Conservation (phyloP, 92 coral and sea anemone genomes). For the Zoanthus sansibaricus region DNA sequence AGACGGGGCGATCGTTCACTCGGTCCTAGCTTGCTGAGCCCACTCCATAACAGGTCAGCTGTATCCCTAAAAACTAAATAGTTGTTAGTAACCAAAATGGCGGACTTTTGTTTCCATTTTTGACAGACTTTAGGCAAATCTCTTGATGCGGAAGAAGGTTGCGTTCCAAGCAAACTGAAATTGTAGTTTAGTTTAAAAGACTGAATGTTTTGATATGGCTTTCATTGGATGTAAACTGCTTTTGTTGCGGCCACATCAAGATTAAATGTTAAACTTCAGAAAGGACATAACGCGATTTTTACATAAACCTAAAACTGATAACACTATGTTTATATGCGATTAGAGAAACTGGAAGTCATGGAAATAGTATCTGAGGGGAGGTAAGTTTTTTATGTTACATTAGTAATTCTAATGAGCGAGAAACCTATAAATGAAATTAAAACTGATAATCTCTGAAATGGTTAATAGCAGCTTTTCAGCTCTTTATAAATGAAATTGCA, state of each 20-base stretch:
- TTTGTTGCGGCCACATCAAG: not conserved
- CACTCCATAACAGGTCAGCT: conserved; percentile 6
- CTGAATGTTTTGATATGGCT: not conserved
- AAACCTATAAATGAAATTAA: too few relatives aligned
- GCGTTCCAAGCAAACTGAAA: not conserved
- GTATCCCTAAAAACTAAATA: not conserved
- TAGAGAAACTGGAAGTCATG: not conserved
- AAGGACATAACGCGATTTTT: too few relatives aligned
- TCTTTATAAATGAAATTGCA: too few relatives aligned
- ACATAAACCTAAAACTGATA: not conserved
- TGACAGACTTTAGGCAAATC: not conserved
- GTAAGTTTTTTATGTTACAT: not conserved
- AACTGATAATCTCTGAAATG: too few relatives aligned
- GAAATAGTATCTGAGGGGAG: conserved; percentile 44
- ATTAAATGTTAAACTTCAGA: not conserved
- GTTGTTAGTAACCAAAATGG: conserved; percentile 51
- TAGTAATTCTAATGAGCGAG: too few relatives aligned
- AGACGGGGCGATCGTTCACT: too few relatives aligned
- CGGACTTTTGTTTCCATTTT: conserved; percentile 3
- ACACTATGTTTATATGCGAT: not conserved
- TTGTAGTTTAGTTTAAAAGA: not conserved
- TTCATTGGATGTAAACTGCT: not conserved
- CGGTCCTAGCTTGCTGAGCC: not conserved
- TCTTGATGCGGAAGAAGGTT: not conserved
- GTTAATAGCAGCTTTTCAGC: too few relatives aligned